A percentile compares a stretch with the other conserved stretches of the same genome.
Conservation (phyloP, 2,888 invertebrate genomes). For the Pseudeuparius sepicola region DNA sequence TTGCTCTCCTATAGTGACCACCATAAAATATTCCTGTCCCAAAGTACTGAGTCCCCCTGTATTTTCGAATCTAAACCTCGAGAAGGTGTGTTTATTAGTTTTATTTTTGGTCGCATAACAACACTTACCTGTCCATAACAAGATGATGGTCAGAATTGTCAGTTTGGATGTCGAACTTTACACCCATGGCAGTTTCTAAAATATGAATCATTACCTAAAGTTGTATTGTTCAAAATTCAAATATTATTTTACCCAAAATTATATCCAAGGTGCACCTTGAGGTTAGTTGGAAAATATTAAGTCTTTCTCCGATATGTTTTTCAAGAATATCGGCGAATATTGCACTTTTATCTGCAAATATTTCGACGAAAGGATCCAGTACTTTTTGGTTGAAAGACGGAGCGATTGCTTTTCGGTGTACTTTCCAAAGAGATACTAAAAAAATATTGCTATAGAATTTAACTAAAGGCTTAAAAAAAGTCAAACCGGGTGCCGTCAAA, state of each 20-base stretch:
- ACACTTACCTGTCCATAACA: constrained; percentile 13
- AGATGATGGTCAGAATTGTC: constrained; percentile 2
- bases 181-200: constrained; percentile 15
- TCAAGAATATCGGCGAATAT: constrained; percentile 41
- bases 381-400: constrained; percentile 55
- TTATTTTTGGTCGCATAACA: too few relatives aligned
- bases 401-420: constrained; percentile 47
- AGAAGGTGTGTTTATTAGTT: too few relatives aligned
- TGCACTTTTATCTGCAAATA: constrained; percentile 49
- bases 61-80: too few relatives aligned
- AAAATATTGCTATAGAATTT: constrained; percentile 1
- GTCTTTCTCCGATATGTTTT: constrained; percentile 34
- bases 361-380: constrained; percentile 49
- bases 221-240: too few relatives aligned
- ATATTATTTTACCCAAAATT: too few relatives aligned
- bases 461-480: not conserved
- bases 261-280: constrained; percentile 51
- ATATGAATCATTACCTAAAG: too few relatives aligned
- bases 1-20: too few relatives aligned
- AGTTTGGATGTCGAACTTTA: constrained; percentile 12
- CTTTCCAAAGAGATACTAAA: constrained; percentile 48
- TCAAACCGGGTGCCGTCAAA: not conserved
- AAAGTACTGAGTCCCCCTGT: too few relatives aligned
- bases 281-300: constrained; percentile 45
- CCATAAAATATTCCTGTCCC: too few relatives aligned